phyloP scores from a whole-genome alignment of 2,888 invertebrate genomes.

The Morinoia aosen region DNA sequence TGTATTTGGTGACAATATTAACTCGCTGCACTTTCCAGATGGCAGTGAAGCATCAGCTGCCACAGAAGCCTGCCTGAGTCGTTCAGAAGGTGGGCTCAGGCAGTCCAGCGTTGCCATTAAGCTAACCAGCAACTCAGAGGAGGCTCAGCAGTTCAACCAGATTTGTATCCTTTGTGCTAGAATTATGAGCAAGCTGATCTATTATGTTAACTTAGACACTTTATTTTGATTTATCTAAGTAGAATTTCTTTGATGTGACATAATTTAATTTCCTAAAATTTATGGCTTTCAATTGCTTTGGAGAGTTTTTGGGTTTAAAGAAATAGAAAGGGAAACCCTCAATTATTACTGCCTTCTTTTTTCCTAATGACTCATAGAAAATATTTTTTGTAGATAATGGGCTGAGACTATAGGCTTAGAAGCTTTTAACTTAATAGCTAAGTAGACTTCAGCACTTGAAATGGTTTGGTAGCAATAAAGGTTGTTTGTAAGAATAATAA shows the following conservation, averaged over 20 bases:
- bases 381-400: too few relatives aligned
- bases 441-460: background rate
- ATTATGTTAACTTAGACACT: background rate
- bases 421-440: too few relatives aligned
- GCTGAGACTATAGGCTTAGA: too few relatives aligned
- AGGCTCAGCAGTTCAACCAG: constrained; percentile 85
- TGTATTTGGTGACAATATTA: background rate
- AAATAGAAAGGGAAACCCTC: too few relatives aligned
- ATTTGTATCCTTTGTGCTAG: constrained; percentile 84
- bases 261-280: too few relatives aligned
- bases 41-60: constrained; percentile 81
- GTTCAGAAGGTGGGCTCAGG: constrained; percentile 76
- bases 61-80: constrained; percentile 78
- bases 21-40: constrained; percentile 73
- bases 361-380: too few relatives aligned
- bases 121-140: constrained; percentile 81
- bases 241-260: too few relatives aligned
- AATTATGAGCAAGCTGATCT: background rate
- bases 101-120: constrained; percentile 83
- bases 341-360: too few relatives aligned
- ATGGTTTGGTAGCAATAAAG: background rate
- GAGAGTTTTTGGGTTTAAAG: too few relatives aligned
- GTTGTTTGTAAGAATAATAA: background rate
- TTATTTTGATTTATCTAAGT: too few relatives aligned
- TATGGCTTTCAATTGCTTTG: too few relatives aligned